Conservation (phyloP, 2,888 invertebrate genomes). For the Sepiola atlantica region DNA sequence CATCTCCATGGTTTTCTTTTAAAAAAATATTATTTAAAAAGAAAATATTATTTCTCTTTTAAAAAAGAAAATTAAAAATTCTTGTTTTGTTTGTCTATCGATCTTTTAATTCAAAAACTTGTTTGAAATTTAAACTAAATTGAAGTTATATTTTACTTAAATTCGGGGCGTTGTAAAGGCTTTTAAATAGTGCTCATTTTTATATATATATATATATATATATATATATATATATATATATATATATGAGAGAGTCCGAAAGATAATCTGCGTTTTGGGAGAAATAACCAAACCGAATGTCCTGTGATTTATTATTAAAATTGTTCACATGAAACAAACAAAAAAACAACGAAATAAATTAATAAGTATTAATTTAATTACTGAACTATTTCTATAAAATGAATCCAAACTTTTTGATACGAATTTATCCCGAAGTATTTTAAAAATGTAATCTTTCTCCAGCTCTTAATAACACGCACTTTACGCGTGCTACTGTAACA, state of each 20-base stretch:
- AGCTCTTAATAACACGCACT: too few species aligned
- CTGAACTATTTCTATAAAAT: neutral
- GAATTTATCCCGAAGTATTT: neutral
- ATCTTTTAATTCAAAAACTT: too few species aligned
- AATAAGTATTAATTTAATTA: neutral
- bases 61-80: too few species aligned
- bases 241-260: neutral
- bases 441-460: neutral
- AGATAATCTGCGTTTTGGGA: neutral
- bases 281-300: neutral
- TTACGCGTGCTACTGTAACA: too few species aligned
- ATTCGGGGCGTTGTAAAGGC: neutral
- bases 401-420: neutral
- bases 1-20: too few species aligned
- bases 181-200: too few species aligned
- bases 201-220: too few species aligned
- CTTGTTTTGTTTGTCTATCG: too few species aligned
- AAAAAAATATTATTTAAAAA: too few species aligned
- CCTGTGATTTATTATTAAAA: neutral
- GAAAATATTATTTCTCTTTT: too few species aligned
- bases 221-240: too few species aligned
- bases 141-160: neutral
- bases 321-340: neutral
- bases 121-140: too few species aligned
- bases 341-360: neutral